Evolutionary conservation across 2,113 vertebrate species (phyloP), one percentile per base, ranked within the genome.

Genomic region (Alces alces): DNA sequence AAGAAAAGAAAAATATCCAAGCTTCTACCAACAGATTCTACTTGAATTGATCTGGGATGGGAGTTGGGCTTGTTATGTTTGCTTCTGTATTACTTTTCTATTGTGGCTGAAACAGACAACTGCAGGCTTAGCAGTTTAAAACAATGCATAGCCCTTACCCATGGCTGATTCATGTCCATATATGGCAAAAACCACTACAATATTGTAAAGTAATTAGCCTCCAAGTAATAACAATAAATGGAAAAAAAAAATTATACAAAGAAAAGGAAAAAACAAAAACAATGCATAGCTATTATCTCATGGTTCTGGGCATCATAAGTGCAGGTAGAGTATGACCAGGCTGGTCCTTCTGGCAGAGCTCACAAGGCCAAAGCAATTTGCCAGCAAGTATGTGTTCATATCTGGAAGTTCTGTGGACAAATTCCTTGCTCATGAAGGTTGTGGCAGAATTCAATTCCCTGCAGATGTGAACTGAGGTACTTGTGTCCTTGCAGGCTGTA

Each of bases 301-400:
- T 0, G 28, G 8, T 89, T 61, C 21, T 76, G 9, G 58, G n/a
- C 8, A 4, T 66, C 14, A 82, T 54, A 61, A 50, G 9, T 52
- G 8, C 33, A 6, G 6, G 3, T 43, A 43, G 0, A 55, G 7
- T 16, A 6, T 30, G 16, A 45, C 36, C 50, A 54, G 8, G 6
- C 6, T 30, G 36, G 12, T 86, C 87, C 11, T 6, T 90, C 45
- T 89, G 13, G 3, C 52, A 82, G n/a, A 83, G 2, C 16, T 89
- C 30, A 55, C 7, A 39, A 70, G 25, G 19, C 6, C 10, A 45
- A 78, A 33, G 4, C 16, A 50, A 61, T 7, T 4, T 88, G 21
- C 39, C 2, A 43, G 8, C 23, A 64, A 8, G 14, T 28, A 23
- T 33, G 2, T 58, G 1, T 50, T 70, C 5, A 10, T 33, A 52